Evolutionary conservation across 2,888 invertebrate species (phyloP).

Genomic region (Drosophila anceps): DNA sequence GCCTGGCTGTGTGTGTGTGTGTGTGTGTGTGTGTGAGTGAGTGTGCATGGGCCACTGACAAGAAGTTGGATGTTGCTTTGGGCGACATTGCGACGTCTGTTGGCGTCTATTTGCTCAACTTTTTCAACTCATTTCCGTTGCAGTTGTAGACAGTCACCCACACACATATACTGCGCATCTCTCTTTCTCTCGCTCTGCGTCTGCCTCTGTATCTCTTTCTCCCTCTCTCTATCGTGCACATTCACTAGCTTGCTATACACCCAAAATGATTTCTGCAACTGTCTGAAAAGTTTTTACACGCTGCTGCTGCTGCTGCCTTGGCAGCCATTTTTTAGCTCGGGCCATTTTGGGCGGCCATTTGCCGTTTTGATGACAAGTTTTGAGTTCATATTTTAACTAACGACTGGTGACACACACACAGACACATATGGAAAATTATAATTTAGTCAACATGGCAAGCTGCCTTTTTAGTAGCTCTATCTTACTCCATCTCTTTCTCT

Average conservation of each 20-base stretch:
- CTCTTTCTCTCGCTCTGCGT: not conserved
- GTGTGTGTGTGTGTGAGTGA: not conserved
- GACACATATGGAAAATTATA: slow-evolving; percentile 73
- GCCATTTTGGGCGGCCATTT: slow-evolving; percentile 59
- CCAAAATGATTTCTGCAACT: slow-evolving; percentile 78
- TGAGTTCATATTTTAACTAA: slow-evolving; percentile 77
- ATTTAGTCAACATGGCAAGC: slow-evolving; percentile 72
- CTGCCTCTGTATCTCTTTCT: not conserved
- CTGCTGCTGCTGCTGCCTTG: slow-evolving; percentile 34
- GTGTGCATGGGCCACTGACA: slow-evolving; percentile 11
- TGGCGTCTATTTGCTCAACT: slow-evolving; percentile 76
- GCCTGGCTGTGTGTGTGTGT: not conserved
- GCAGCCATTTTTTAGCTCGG: slow-evolving; percentile 64
- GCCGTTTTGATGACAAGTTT: slow-evolving; percentile 71
- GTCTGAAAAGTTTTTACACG: slow-evolving; percentile 80
- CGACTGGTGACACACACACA: slow-evolving; percentile 62
- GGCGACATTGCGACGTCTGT: slow-evolving; percentile 67
- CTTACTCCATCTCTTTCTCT: slow-evolving; percentile 8
- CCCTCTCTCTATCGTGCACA: not conserved
- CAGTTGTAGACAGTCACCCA: slow-evolving; percentile 65
- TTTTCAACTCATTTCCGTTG: slow-evolving; percentile 84
- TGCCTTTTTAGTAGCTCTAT: slow-evolving; percentile 29
- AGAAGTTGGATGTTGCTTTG: slow-evolving; percentile 39
- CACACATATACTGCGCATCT: not conserved
- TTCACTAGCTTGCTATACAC: slow-evolving; percentile 20